phyloP scores from a whole-genome alignment of 2,113 vertebrate genomes.

The Pogonocichla stellata region DNA sequence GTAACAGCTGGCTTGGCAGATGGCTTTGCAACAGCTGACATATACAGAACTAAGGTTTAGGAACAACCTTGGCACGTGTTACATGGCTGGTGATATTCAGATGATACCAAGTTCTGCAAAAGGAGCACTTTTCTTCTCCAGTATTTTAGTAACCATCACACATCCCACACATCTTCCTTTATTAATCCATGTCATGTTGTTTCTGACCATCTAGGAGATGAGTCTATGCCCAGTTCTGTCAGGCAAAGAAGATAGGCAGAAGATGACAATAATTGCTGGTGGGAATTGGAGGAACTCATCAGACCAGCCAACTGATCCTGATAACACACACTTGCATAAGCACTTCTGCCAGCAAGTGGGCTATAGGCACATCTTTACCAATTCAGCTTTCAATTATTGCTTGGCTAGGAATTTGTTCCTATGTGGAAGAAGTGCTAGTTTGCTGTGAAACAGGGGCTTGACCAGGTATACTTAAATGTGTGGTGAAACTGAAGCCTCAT shows the following conservation, averaged over 20 bases:
- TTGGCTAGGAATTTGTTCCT: background rate
- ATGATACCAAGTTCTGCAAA: background rate
- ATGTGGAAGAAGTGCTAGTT: background rate
- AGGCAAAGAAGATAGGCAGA: background rate
- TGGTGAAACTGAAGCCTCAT: background rate
- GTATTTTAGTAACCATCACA: background rate
- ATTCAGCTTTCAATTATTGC: background rate
- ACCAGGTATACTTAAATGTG: background rate
- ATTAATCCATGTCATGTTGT: background rate
- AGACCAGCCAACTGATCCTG: background rate
- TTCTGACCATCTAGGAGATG: background rate
- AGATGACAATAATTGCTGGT: background rate
- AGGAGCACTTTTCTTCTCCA: background rate
- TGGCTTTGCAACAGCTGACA: conserved; percentile 30
- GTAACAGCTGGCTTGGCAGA: conserved; percentile 44
- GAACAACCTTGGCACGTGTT: background rate
- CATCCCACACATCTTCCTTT: background rate
- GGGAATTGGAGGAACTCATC: background rate
- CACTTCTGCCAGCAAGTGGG: background rate
- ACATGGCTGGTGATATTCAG: background rate
- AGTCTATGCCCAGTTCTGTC: background rate
- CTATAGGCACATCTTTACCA: background rate
- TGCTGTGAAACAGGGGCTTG: background rate
- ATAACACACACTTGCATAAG: background rate
- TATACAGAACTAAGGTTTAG: background rate